phyloP scores from a whole-genome alignment of 2,113 vertebrate genomes.

The Phycodurus eques region DNA sequence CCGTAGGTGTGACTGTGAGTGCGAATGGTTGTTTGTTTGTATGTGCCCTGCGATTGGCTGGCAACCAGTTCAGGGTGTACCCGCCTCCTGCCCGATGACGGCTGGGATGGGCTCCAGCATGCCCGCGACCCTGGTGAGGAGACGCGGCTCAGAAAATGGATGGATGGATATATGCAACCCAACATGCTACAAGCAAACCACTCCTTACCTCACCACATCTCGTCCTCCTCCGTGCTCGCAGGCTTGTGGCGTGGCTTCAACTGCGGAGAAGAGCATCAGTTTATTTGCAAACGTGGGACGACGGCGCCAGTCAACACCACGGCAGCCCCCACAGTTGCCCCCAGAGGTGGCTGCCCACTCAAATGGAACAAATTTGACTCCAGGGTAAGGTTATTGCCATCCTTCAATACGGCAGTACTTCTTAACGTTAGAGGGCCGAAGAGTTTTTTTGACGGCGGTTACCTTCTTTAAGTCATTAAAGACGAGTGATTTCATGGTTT shows the following conservation, averaged over 20 bases:
- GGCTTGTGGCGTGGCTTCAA: conserved; percentile 86
- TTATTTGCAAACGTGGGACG: conserved; percentile 82
- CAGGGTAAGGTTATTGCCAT: conserved; percentile 67
- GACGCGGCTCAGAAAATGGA: too few species aligned
- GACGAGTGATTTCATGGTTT: too few species aligned
- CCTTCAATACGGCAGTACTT: neutral
- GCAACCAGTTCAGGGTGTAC: too few species aligned
- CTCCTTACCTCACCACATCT: neutral
- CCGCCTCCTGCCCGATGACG: too few species aligned
- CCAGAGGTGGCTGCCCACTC: conserved; percentile 77
- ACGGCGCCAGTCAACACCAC: conserved; percentile 79
- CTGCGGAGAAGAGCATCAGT: conserved; percentile 79
- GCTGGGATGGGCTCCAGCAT: too few species aligned
- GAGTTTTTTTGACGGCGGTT: too few species aligned
- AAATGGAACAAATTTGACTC: conserved; percentile 77
- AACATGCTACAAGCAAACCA: neutral
- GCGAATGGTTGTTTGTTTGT: too few species aligned
- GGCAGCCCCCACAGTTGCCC: conserved; percentile 63
- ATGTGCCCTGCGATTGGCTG: too few species aligned
- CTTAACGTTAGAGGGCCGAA: neutral
- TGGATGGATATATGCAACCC: too few species aligned
- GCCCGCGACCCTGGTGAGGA: too few species aligned
- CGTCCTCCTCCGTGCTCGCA: conserved; percentile 40
- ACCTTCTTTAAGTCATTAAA: too few species aligned
- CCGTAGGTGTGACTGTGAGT: too few species aligned